These are phyloP conservation scores for Sinella curviseta DNA, from an alignment of 1,140 invertebrate genomes.

Conservation along the genomic window DNA sequence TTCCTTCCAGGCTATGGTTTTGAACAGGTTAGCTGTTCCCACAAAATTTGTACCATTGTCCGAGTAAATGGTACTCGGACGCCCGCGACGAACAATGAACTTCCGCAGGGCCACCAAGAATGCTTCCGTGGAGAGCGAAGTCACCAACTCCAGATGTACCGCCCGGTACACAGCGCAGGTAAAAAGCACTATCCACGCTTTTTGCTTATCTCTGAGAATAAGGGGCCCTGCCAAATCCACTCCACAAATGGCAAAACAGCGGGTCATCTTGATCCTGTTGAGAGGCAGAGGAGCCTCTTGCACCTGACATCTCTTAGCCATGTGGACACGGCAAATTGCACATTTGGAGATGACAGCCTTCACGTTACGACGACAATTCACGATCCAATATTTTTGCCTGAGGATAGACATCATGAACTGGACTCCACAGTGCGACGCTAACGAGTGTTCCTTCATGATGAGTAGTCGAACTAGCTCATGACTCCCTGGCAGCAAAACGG, in stretches of 20 bases:
- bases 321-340: neutral
- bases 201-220: slow-evolving; percentile 47
- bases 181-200: slow-evolving; percentile 53
- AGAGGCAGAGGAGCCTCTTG: slow-evolving; percentile 34
- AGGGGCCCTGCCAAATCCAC: slow-evolving; percentile 53
- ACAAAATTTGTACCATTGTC: slow-evolving; percentile 22
- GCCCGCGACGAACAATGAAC: neutral
- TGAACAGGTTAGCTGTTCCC: neutral
- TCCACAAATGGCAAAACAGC: slow-evolving; percentile 50
- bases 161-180: slow-evolving; percentile 54
- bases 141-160: slow-evolving; percentile 52
- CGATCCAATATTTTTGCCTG: slow-evolving; percentile 24
- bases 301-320: too few relatives aligned
- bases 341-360: slow-evolving; percentile 21
- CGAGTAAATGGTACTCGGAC: neutral
- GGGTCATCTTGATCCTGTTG: slow-evolving; percentile 48
- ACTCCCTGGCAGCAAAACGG: neutral
- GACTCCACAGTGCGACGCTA: neutral
- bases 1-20: neutral
- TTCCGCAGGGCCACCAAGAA: neutral
- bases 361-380: neutral
- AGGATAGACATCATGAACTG: neutral
- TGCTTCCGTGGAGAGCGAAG: neutral
- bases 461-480: neutral
- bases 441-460: neutral